Base-by-base conservation (phyloP, 2,888 invertebrate species). In the Hymenopus coronatus region DNA sequence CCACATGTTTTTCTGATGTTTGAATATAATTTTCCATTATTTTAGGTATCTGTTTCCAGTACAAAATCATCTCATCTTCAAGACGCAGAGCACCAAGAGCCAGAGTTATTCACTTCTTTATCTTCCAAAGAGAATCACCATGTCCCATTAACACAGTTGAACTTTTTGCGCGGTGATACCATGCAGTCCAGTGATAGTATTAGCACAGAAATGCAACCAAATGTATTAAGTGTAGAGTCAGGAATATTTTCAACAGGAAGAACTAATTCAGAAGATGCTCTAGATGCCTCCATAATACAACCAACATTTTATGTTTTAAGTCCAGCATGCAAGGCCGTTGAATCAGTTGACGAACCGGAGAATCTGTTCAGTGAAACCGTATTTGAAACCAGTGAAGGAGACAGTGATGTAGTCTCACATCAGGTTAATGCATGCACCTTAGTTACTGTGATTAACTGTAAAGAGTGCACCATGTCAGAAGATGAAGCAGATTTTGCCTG, bases 1-100 rank as follows among this genome's bases (percentile, higher is more conserved):
- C 40, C 40, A 40, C 40, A 40, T 40, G n/a, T 40, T 40, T 40
- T 40, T 40, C 40, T 40, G 40, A 40, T 12, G 12, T 40, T 40
- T 40, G 12, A 40, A 9, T 40, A 40, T 40, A 6, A 25, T 70
- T 70, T 70, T 70, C 54, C 54, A 20, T 30, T 28, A 82, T 87
- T 87, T 82, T 87, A 87, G 87, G 82, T 87, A 25, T 87, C 87
- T 87, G 82, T 87, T 27, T 82, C 87, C 30, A 87, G 87, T 87
- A 82, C 87, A 82, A 87, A 82, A 40, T 33, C 81, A 87, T 27
- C 40, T 33, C 87, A 87, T 40, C 81, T 33, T 9, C 87, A 33
- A n/a, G 87, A 27, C 4, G 20, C 3, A 81, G 70, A 86, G 9
- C 28, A 86, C 25, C 28, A 30, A 25, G 28, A 86, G 12, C 28